Evolutionary conservation across 1,140 invertebrate species (phyloP), one percentile per base, ranked within the genome.

Genomic region (Drosophila asahinai): DNA sequence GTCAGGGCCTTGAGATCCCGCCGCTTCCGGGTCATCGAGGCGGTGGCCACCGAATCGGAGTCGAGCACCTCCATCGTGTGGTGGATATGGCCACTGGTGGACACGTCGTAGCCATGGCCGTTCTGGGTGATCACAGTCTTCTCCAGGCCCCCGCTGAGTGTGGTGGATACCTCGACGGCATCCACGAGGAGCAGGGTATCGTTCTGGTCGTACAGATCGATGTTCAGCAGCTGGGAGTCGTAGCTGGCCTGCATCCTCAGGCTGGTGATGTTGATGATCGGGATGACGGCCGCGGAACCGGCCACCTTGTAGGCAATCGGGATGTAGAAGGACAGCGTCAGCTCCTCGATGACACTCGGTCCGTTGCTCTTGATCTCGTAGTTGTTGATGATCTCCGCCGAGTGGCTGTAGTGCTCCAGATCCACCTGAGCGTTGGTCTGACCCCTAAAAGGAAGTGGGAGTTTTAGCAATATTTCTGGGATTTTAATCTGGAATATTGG

Each of bases 301-400:
- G 76, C 49, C 4, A 92, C 61, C n/a, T 80, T 86, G 48, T 93
- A 92, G 6, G 91, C 80, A 14, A 93, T 75, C 1, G 92, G 92
- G 51, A 93, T 93, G 30, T 75, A 55, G 30, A 93, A 90, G 11
- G 72, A 72, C 6, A 93, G 57, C 14, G 92, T 82, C 25, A 93
- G 48, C 19, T 66, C 71, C n/a, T 87, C 83, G 5, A 93, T 78
- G 9, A 63, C 80, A 61, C 92, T 93, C 43, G 92, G 91, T 0
- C 91, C 91, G 27, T 90, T 89, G 58, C 91, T 92, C 60, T 91
- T 92, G 64, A 92, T 81, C 67, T 92, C 91, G 54, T 92, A 92
- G 42, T 81, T 84, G 58, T 91, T 92, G 0, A 87, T 64, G 12
- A 92, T 87, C 14, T 81, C 71, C 2, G 91, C 81, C 0, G 68